These are phyloP conservation scores for Nibea albiflora DNA, from an alignment of 2,113 vertebrate genomes.

Conservation along the genomic window DNA sequence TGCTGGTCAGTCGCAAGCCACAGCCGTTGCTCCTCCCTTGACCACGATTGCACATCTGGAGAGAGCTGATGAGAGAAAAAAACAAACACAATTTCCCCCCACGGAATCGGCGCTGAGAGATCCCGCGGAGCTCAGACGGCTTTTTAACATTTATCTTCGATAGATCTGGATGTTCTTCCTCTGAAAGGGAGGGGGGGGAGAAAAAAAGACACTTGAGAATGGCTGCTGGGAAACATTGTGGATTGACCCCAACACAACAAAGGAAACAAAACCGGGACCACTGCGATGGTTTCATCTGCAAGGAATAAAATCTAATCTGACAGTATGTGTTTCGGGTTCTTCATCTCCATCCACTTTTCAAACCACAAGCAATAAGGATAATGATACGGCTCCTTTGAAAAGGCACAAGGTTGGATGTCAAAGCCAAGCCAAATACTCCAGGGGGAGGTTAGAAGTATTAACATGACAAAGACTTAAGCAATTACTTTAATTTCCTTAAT, in stretches of 20 bases:
- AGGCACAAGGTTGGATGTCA: slow-evolving; percentile 46
- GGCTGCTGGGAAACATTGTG: slow-evolving; percentile 6
- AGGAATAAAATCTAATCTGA: slow-evolving; percentile 33
- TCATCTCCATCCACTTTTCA: slow-evolving; percentile 20
- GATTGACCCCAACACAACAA: not conserved
- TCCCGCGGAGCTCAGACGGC: not conserved
- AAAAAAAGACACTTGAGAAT: slow-evolving; percentile 11
- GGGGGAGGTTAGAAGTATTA: slow-evolving; percentile 58
- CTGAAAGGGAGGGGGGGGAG: not conserved
- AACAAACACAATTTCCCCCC: slow-evolving; percentile 9
- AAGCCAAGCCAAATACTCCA: slow-evolving; percentile 48
- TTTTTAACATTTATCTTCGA: slow-evolving; percentile 24
- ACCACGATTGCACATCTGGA: slow-evolving; percentile 62
- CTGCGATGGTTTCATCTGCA: slow-evolving; percentile 5
- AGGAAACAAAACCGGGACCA: not conserved
- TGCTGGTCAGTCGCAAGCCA: slow-evolving; percentile 67
- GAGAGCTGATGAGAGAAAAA: slow-evolving; percentile 23
- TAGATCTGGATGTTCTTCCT: slow-evolving; percentile 20
- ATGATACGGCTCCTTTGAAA: slow-evolving; percentile 36
- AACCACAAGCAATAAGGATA: slow-evolving; percentile 43
- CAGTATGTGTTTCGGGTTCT: slow-evolving; percentile 24
- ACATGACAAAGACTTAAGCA: slow-evolving; percentile 71
- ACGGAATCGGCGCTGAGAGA: slow-evolving; percentile 19
- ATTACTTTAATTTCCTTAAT: slow-evolving; percentile 80
- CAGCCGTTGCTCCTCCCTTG: slow-evolving; percentile 39